Conservation (phyloP, 1,140 invertebrate genomes). For the Drosophila truncata region DNA sequence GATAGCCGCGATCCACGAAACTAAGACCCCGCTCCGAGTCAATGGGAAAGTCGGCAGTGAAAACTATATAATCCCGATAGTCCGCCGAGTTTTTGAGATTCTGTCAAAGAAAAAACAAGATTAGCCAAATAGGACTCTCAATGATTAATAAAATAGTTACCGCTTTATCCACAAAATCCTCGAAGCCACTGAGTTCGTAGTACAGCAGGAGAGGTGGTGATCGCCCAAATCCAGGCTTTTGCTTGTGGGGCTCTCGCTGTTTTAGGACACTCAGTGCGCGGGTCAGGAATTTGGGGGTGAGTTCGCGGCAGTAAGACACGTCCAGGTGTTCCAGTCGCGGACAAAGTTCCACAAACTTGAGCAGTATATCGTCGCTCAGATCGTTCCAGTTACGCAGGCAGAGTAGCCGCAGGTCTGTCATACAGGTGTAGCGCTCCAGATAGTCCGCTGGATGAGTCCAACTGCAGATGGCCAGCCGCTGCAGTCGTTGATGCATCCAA, state of each 20-base stretch:
- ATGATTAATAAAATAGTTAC: slow-evolving; percentile 5
- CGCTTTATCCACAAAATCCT: slow-evolving; percentile 62
- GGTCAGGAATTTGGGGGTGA: slow-evolving; percentile 59
- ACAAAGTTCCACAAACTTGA: slow-evolving; percentile 67
- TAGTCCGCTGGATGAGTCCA: slow-evolving; percentile 60
- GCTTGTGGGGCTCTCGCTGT: slow-evolving; percentile 52
- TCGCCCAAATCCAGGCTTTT: slow-evolving; percentile 19
- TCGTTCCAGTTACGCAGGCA: slow-evolving; percentile 68
- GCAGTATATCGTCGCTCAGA: slow-evolving; percentile 58
- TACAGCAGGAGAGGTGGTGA: slow-evolving; percentile 51
- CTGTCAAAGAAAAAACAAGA: slow-evolving; percentile 19
- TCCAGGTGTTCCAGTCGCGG: slow-evolving; percentile 64
- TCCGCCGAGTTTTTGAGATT: slow-evolving; percentile 58
- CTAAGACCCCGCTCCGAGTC: slow-evolving; percentile 72
- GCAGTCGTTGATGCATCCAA: slow-evolving; percentile 52
- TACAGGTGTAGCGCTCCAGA: slow-evolving; percentile 64
- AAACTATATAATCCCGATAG: slow-evolving; percentile 60
- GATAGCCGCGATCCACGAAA: slow-evolving; percentile 78
- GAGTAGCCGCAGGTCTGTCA: slow-evolving; percentile 62
- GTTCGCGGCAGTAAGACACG: slow-evolving; percentile 67
- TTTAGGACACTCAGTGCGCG: slow-evolving; percentile 59
- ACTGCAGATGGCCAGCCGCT: slow-evolving; percentile 69
- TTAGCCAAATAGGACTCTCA: background rate
- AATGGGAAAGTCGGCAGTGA: slow-evolving; percentile 68
- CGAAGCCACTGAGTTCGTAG: slow-evolving; percentile 67